These are phyloP conservation scores for Acipenser ruthenus DNA, from an alignment of 2,797 vertebrate genomes.

Conservation along the genomic window DNA sequence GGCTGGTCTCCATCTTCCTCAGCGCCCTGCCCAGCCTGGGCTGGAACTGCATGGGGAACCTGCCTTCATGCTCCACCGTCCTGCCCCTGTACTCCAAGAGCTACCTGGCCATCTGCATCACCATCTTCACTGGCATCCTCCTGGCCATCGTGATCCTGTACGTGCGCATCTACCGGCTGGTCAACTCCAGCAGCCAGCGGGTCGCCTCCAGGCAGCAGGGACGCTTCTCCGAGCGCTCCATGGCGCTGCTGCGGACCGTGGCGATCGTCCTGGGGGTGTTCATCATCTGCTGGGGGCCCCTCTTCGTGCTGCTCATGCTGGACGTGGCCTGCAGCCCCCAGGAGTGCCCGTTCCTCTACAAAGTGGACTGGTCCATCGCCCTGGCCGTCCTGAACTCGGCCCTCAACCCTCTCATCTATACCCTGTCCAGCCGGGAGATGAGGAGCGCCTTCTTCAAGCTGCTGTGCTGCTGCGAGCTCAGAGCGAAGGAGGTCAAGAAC, in stretches of 20 bases:
- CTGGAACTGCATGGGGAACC: constrained; percentile 59
- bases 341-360: constrained; percentile 52
- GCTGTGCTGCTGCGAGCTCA: constrained; percentile 48
- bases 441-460: constrained; percentile 55
- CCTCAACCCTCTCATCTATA: constrained; percentile 69
- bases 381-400: constrained; percentile 70
- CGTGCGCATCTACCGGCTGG: constrained; percentile 66
- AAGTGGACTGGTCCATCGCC: constrained; percentile 66
- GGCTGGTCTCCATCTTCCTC: constrained; percentile 59
- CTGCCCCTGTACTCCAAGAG: constrained; percentile 63
- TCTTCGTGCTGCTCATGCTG: constrained; percentile 63
- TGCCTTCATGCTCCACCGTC: constrained; percentile 57
- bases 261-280: constrained; percentile 68
- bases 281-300: constrained; percentile 63
- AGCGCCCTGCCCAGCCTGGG: constrained; percentile 60
- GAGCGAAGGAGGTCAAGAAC: constrained; percentile 33
- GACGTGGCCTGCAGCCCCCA: constrained; percentile 60
- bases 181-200: constrained; percentile 59
- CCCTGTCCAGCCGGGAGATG: constrained; percentile 67
- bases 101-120: constrained; percentile 66
- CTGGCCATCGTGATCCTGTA: constrained; percentile 64
- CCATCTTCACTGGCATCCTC: constrained; percentile 56
- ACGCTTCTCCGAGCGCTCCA: constrained; percentile 49
- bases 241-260: constrained; percentile 61
- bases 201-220: constrained; percentile 48